Evolutionary conservation across 2,888 invertebrate genomes (phyloP).

Genomic region (Zonitis immaculata): DNA sequence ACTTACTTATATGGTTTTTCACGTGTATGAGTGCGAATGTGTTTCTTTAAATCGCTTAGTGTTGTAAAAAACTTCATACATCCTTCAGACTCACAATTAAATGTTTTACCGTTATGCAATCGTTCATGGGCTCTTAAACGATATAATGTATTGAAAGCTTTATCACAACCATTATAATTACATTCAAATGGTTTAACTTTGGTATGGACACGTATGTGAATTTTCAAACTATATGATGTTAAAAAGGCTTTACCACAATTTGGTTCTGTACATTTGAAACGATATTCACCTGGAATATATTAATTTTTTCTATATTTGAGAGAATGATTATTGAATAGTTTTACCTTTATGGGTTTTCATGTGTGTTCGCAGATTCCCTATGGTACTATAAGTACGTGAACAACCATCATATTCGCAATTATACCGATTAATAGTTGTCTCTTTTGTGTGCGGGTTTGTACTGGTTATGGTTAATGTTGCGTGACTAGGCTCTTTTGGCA

Average conservation of each 20-base stretch:
- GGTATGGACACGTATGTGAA: slow-evolving; percentile 90
- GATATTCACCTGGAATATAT: slow-evolving; percentile 76
- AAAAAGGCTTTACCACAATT: slow-evolving; percentile 90
- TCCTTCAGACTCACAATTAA: slow-evolving; percentile 79
- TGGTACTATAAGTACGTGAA: slow-evolving; percentile 83
- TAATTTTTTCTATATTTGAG: not conserved
- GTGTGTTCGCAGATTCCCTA: slow-evolving; percentile 91
- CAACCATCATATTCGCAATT: slow-evolving; percentile 88
- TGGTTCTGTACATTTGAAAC: slow-evolving; percentile 84
- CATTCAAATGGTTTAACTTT: slow-evolving; percentile 91
- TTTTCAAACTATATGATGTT: slow-evolving; percentile 91
- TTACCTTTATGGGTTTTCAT: slow-evolving; percentile 95
- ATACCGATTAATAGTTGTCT: slow-evolving; percentile 64
- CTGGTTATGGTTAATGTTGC: slow-evolving; percentile 65
- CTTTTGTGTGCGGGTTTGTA: slow-evolving; percentile 55
- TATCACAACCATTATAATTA: slow-evolving; percentile 74
- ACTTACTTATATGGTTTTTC: slow-evolving; percentile 82
- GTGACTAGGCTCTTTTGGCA: slow-evolving; percentile 64
- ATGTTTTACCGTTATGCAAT: slow-evolving; percentile 90
- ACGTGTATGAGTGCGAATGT: slow-evolving; percentile 86
- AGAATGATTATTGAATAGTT: not conserved
- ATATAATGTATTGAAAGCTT: slow-evolving; percentile 92
- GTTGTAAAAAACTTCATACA: slow-evolving; percentile 92
- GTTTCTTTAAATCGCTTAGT: slow-evolving; percentile 90
- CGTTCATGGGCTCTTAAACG: slow-evolving; percentile 88